phyloP scores from a whole-genome alignment of 2,888 invertebrate genomes.

The Gymnosoma rotundatum region DNA sequence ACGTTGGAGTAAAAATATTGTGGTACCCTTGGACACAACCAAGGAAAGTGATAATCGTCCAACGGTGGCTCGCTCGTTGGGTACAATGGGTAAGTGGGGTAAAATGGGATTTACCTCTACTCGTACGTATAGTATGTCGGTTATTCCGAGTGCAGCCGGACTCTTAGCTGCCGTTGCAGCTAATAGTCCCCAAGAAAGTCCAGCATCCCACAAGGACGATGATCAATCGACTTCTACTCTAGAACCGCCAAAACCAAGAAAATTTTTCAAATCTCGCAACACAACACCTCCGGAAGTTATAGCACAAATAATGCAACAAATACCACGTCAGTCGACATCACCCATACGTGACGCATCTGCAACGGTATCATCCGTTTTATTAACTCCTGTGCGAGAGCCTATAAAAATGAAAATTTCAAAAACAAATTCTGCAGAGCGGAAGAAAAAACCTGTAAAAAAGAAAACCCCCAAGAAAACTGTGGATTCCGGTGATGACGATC shows the following conservation, averaged over 20 bases:
- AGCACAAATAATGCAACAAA: constrained; percentile 80
- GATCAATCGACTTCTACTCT: constrained; percentile 78
- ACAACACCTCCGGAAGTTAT: constrained; percentile 84
- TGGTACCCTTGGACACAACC: constrained; percentile 86
- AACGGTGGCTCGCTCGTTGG: constrained; percentile 93
- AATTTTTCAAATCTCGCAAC: constrained; percentile 94
- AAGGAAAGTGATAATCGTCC: constrained; percentile 92
- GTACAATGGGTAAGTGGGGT: constrained; percentile 96
- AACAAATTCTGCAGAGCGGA: constrained; percentile 78
- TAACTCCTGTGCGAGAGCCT: constrained; percentile 74
- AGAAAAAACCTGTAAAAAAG: constrained; percentile 77
- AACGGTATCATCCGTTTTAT: constrained; percentile 61
- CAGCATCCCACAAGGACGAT: constrained; percentile 77
- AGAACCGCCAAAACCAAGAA: constrained; percentile 89
- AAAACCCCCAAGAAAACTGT: constrained; percentile 70
- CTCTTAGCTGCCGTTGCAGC: constrained; percentile 73
- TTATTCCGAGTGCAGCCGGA: constrained; percentile 76
- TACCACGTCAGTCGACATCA: constrained; percentile 77
- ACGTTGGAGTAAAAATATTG: constrained; percentile 86
- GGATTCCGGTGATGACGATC: constrained; percentile 68
- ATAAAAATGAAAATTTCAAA: constrained; percentile 81
- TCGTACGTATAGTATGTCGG: constrained; percentile 84
- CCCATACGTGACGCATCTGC: constrained; percentile 77
- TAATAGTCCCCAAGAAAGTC: constrained; percentile 75
- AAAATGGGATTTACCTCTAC: constrained; percentile 96